Evolutionary conservation across 2,113 vertebrate genomes (phyloP), one percentile per base, ranked within the genome.

Genomic region (Atractosteus spatula): DNA sequence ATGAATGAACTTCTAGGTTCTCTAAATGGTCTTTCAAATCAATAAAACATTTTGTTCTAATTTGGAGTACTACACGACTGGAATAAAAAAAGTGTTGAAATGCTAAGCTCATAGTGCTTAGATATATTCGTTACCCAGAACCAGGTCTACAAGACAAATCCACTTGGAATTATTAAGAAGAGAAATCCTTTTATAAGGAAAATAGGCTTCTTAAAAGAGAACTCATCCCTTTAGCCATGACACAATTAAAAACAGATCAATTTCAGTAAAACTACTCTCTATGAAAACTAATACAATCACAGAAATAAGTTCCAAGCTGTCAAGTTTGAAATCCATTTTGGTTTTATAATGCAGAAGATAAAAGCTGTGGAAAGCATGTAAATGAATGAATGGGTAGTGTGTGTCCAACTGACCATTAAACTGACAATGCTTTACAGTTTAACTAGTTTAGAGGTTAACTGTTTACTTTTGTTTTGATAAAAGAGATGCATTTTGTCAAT

Each of bases 291-390:
- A 70, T 70, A 61, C 14, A 8, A 42, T 59, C 7, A n/a, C 59
- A 70, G 41, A 69, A 70, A 61, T 17, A 70, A 29, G 54, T 61
- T 70, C 54, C 55, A 42, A 71, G 69, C 10, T 62, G 69, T 71
- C 47, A 71, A 70, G n/a, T 70, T 29, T 70, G 44, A 57, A 70
- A 59, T 54, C 55, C 41, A 43, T 70, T 70, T 47, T 12, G 8
- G 47, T 41, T 11, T 56, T 69, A 41, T 54, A 55, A 45, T 71
- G 69, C 43, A 13, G 42, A 14, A 8, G 41, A 62, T 13, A 62
- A 29, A 7, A 14, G 3, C 13, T 51, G 47, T 51, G 13, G 8
- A 29, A 62, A 62, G 17, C 59, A 29, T 62, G 59, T 14, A 13
- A 62, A 29, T 11, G 29, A 0, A 12, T 43, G 62, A 43, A 41